Percentiles rank a stretch among this genome's conserved stretches.
Evolutionary conservation across 2,797 vertebrate genomes (phyloP).

Genomic region (Rhynchotus rufescens): DNA sequence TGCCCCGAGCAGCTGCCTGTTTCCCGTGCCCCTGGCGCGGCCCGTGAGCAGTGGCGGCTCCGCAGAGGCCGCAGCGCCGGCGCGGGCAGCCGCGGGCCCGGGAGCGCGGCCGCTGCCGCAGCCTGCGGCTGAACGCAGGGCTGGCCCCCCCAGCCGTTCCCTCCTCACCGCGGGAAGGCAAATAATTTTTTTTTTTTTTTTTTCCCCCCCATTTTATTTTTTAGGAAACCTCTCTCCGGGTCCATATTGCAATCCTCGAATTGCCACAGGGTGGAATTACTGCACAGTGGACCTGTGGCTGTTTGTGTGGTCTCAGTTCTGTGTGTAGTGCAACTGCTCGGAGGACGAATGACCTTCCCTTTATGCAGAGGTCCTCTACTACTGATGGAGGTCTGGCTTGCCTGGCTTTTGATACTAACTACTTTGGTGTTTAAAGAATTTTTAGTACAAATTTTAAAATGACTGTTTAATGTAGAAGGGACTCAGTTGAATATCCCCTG

Average conservation of each 20-base stretch:
- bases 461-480: conserved; percentile 25
- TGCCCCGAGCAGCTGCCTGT: background rate
- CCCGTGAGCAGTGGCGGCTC: background rate
- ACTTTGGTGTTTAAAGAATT: background rate
- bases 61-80: background rate
- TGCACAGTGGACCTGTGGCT: conserved; percentile 8
- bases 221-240: background rate
- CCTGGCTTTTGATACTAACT: conserved; percentile 24
- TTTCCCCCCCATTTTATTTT: background rate
- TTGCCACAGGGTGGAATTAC: background rate
- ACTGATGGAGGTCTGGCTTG: conserved; percentile 7
- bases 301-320: conserved; percentile 22
- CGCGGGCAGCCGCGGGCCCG: background rate
- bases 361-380: background rate
- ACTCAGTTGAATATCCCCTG: conserved; percentile 41
- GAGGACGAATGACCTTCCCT: conserved; percentile 1
- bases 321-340: background rate
- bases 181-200: no score
- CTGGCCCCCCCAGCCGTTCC: fast-evolving
- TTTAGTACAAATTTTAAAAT: conserved; percentile 3
- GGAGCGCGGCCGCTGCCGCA: background rate
- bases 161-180: background rate
- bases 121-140: background rate
- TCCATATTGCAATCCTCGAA: background rate
- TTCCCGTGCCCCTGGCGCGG: background rate